Conservation (phyloP, 2,888 invertebrate genomes). For the Anorthoa munda region DNA sequence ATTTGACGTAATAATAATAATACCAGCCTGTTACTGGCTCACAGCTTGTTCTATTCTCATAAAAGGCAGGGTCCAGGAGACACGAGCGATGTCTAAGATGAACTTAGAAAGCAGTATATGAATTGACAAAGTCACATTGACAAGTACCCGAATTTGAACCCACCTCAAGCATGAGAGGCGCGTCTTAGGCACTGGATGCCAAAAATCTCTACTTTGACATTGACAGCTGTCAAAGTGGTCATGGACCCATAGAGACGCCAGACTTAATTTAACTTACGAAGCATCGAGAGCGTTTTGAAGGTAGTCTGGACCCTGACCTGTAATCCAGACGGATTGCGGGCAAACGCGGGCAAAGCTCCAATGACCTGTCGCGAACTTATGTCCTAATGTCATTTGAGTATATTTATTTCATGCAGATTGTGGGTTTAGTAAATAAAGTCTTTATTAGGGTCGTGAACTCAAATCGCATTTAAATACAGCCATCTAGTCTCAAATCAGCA, state of each 20-base stretch:
- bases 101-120: no score
- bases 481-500: no score
- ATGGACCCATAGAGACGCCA: conserved; percentile 21
- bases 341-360: conserved; percentile 23
- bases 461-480: no score
- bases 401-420: conserved; percentile 5
- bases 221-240: conserved; percentile 49
- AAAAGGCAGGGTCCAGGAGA: no score
- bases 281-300: conserved; percentile 45
- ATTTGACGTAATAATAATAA: background rate
- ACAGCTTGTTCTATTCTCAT: no score
- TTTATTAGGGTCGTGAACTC: background rate
- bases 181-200: no score
- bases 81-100: no score
- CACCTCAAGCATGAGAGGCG: no score
- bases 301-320: conserved; percentile 59
- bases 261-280: conserved; percentile 12
- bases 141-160: no score
- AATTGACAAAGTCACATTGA: no score
- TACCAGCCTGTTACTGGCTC: no score
- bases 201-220: conserved; percentile 22
- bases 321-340: conserved; percentile 29
- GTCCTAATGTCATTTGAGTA: conserved; percentile 13
- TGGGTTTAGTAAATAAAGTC: background rate
- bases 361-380: conserved; percentile 24